Evolutionary conservation across 2,113 vertebrate species (phyloP).

Genomic region (Onychostoma macrolepis): DNA sequence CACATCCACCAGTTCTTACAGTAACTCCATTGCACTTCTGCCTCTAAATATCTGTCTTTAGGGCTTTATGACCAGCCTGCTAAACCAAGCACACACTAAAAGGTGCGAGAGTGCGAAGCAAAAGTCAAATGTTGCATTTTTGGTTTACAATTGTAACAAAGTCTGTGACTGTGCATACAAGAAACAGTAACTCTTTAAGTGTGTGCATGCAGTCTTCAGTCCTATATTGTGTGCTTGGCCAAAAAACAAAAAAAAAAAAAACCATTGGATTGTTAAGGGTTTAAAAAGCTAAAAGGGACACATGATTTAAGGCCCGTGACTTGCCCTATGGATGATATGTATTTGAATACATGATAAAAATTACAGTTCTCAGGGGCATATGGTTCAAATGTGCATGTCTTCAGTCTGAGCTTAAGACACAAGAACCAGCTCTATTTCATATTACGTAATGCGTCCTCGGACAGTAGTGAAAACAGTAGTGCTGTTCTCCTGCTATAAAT

Average conservation of each 20-base stretch:
- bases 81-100: neutral
- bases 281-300: slow-evolving; percentile 21
- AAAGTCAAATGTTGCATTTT: neutral
- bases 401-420: slow-evolving; percentile 4
- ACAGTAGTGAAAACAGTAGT: slow-evolving; percentile 12
- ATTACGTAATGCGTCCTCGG: slow-evolving; percentile 20
- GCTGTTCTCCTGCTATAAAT: slow-evolving; percentile 30
- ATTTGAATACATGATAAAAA: slow-evolving; percentile 21
- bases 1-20: slow-evolving; percentile 17
- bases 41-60: slow-evolving; percentile 44
- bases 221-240: neutral
- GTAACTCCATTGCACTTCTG: slow-evolving; percentile 22
- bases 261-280: neutral
- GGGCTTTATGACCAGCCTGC: neutral
- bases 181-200: neutral
- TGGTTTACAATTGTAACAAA: neutral
- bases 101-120: neutral
- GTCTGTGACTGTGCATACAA: neutral
- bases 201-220: neutral
- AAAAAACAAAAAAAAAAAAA: too few species aligned
- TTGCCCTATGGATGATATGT: neutral
- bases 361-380: neutral
- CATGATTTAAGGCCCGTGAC: slow-evolving; percentile 3
- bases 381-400: slow-evolving; percentile 2
- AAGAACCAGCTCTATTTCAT: neutral